Evolutionary conservation across 2,888 invertebrate genomes (phyloP), one percentile per base, ranked within the genome.

Genomic region (Harmothoe impar): DNA sequence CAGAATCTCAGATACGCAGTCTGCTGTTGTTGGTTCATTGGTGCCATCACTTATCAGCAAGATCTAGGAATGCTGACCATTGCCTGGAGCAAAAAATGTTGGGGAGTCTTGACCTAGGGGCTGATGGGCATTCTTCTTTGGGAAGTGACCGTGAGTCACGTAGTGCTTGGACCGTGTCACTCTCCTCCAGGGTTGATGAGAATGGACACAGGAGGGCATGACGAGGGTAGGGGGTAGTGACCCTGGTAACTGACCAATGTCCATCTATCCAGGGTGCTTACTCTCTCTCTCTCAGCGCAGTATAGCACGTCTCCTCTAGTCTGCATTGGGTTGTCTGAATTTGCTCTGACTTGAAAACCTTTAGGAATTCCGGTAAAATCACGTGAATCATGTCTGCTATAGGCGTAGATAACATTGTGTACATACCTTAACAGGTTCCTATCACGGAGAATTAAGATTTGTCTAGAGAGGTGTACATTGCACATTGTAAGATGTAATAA

Each of bases 1-100:
- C 10, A 10, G 43, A 43, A 43, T 43, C 43, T 10, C 10, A 43
- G 43, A 43, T 43, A 43, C 10, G 43, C 43, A 43, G 3, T 43
- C 43, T 10, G 10, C 10, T 43, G 43, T 43, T 43, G 43, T 43
- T 43, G 43, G 43, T 43, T 43, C 10, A 10, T 43, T 43, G 43
- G 43, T 43, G 43, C 43, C 43, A 7, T 43, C 43, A 7, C 43
- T 43, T 43, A 43, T 43, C 43, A 43, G 43, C 62, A 62, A 62
- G 62, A n/a, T n/a, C n/a, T n/a, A 62, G 20, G 62, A 62, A 62
- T 62, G 3, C 62, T 52, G 20, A 62, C 23, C 20, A n/a, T 62
- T 62, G 62, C n/a, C 62, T n/a, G 62, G 62, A 62, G 62, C n/a
- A n/a, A 62, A 62, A 62, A 62, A n/a, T 62, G 62, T 20, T 62